Evolutionary conservation across 2,113 vertebrate genomes (phyloP).

Genomic region (Xenopus borealis): DNA sequence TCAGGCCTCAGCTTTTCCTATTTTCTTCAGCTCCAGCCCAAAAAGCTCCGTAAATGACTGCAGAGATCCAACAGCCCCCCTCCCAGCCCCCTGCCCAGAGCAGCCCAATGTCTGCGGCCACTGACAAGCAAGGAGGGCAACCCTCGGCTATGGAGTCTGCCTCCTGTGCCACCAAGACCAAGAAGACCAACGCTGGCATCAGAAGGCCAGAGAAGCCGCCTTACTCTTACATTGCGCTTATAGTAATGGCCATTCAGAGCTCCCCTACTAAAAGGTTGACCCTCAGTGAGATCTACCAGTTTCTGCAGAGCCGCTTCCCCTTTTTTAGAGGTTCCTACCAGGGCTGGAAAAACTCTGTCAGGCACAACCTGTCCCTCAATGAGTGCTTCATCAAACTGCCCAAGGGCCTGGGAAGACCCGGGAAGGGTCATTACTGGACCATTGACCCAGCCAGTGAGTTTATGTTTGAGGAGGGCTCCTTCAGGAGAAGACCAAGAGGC

Average conservation of each 20-base stretch:
- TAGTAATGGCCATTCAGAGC: slow-evolving; percentile 98
- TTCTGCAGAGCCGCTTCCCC: slow-evolving; percentile 91
- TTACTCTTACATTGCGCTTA: slow-evolving; percentile 95
- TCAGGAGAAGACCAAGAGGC: slow-evolving; percentile 88
- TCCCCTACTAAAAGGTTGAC: slow-evolving; percentile 92
- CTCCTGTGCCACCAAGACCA: slow-evolving; percentile 80
- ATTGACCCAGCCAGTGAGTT: slow-evolving; percentile 98
- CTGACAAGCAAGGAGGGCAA: slow-evolving; percentile 74
- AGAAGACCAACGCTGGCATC: slow-evolving; percentile 92
- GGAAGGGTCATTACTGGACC: slow-evolving; percentile 98
- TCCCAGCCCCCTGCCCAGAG: slow-evolving; percentile 88
- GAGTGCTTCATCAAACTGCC: slow-evolving; percentile 97
- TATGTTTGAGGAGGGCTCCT: slow-evolving; percentile 98
- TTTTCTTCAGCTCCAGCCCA: neutral
- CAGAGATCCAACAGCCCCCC: slow-evolving; percentile 85
- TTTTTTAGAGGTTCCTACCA: slow-evolving; percentile 96
- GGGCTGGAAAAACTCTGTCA: slow-evolving; percentile 98
- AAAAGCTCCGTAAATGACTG: slow-evolving; percentile 76
- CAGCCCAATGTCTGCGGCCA: slow-evolving; percentile 71
- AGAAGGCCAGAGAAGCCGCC: slow-evolving; percentile 94
- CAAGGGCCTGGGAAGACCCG: slow-evolving; percentile 90
- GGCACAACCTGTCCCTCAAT: slow-evolving; percentile 97
- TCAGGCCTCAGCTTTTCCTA: neutral
- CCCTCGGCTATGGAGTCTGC: slow-evolving; percentile 82
- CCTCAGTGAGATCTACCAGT: slow-evolving; percentile 97